These are phyloP conservation scores for Syrrhaptes paradoxus DNA, from an alignment of 2,113 vertebrate species.

Conservation along the genomic window DNA sequence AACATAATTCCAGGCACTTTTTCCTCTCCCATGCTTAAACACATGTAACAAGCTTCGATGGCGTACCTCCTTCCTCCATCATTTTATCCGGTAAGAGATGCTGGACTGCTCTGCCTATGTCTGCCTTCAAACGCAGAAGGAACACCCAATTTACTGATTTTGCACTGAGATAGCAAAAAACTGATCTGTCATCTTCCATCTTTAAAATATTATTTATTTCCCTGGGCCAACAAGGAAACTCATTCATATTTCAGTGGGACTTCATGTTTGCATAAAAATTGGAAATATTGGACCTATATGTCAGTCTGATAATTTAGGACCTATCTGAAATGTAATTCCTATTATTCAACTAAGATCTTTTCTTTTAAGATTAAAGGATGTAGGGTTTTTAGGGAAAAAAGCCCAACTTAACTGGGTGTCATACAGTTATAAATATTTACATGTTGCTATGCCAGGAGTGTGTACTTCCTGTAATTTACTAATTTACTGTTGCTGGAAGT, in stretches of 20 bases:
- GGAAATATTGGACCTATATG: not conserved
- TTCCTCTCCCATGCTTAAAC: not conserved
- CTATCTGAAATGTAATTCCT: not conserved
- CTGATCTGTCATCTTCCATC: not conserved
- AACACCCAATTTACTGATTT: not conserved
- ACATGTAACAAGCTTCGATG: not conserved
- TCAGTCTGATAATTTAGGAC: not conserved
- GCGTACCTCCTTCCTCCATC: not conserved
- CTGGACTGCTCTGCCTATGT: not conserved
- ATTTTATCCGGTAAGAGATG: not conserved
- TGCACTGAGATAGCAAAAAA: not conserved
- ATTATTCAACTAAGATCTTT: not conserved
- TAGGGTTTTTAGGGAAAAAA: not conserved
- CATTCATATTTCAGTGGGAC: not conserved
- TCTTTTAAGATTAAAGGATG: not conserved
- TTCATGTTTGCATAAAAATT: not conserved
- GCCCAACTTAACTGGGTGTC: rapidly evolving
- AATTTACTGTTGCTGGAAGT: not conserved
- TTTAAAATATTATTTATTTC: not conserved
- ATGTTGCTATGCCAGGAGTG: not conserved
- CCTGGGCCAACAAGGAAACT: not conserved
- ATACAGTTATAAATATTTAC: not conserved
- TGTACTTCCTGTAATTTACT: not conserved
- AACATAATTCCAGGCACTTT: not conserved
- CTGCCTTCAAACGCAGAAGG: not conserved